Evolutionary conservation across 2,797 vertebrate genomes (phyloP).

Genomic region (Serranus cabrilla): DNA sequence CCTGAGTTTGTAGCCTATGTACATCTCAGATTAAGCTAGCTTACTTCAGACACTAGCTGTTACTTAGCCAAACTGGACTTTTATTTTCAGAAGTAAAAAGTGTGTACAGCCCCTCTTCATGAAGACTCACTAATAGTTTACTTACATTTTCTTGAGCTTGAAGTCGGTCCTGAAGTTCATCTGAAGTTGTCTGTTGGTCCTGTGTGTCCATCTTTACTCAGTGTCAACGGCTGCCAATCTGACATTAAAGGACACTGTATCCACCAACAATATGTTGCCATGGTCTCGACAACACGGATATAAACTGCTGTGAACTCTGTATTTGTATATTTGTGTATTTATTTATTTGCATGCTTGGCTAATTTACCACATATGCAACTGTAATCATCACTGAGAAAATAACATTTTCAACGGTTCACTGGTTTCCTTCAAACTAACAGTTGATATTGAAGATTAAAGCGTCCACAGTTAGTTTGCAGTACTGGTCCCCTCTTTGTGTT

Average conservation of each 20-base stretch:
- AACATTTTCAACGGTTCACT: neutral
- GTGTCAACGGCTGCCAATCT: neutral
- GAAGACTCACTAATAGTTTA: neutral
- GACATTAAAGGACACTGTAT: slow-evolving; percentile 17
- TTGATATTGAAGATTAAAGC: neutral
- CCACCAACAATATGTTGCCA: slow-evolving; percentile 72
- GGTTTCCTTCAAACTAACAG: neutral
- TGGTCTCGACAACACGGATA: slow-evolving; percentile 45
- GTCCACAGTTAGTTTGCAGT: neutral
- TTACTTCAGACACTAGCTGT: no score
- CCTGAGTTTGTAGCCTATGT: no score
- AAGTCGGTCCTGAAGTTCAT: slow-evolving; percentile 57
- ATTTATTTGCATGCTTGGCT: neutral
- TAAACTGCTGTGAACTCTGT: neutral
- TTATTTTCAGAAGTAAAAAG: no score
- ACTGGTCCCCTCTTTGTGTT: neutral
- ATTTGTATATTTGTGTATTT: neutral
- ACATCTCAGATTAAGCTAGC: no score
- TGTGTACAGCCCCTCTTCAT: neutral
- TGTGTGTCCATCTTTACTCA: slow-evolving; percentile 75
- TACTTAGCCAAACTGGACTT: no score
- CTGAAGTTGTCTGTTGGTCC: slow-evolving; percentile 7
- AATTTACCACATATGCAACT: neutral
- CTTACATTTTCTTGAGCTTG: slow-evolving; percentile 72
- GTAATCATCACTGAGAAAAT: neutral